These are phyloP conservation scores for Oryctolagus cuniculus DNA, from an alignment of 2,113 vertebrate genomes.

Conservation along the genomic window DNA sequence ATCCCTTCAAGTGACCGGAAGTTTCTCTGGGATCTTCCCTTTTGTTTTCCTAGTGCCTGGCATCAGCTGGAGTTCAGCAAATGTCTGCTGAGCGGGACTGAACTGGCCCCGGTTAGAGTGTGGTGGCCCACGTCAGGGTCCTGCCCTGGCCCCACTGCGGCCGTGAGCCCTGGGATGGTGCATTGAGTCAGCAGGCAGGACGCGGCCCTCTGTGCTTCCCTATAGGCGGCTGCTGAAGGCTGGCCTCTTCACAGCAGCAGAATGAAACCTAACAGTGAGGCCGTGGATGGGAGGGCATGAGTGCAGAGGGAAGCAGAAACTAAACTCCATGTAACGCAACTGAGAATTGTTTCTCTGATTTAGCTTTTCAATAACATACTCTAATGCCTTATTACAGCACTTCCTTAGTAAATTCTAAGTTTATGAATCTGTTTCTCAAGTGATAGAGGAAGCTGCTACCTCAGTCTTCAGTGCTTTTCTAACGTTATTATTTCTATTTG, in stretches of 20 bases:
- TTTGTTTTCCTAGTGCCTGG: not conserved
- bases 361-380: not conserved
- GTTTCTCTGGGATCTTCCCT: not conserved
- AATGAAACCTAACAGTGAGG: not conserved
- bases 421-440: constrained; percentile 46
- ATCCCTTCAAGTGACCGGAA: not conserved
- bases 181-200: not conserved
- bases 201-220: not conserved
- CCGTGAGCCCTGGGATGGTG: not conserved
- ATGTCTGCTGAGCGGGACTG: not conserved
- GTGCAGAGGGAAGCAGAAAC: not conserved
- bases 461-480: constrained; percentile 30
- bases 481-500: not conserved
- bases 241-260: not conserved
- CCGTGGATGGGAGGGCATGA: not conserved
- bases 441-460: not conserved
- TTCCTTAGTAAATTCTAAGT: constrained; percentile 30
- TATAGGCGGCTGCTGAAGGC: not conserved
- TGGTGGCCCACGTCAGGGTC: not conserved
- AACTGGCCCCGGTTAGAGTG: not conserved
- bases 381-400: not conserved
- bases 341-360: constrained; percentile 9
- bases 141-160: not conserved
- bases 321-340: not conserved
- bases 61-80: constrained; percentile 30